Conservation (phyloP, 2,113 vertebrate species). For the Leucopsar rothschildi region DNA sequence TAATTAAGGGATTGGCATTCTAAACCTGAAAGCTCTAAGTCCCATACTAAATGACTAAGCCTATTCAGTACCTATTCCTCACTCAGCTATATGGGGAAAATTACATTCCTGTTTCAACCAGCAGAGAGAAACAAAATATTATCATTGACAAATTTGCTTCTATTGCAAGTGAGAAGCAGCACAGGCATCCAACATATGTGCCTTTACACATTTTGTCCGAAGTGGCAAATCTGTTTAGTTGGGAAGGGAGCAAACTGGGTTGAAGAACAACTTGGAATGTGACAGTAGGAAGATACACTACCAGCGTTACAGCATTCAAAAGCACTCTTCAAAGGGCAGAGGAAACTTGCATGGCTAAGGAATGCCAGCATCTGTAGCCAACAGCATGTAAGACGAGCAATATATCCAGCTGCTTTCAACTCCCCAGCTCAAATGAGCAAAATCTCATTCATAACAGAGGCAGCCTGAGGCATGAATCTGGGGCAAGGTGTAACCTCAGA, state of each 20-base stretch:
- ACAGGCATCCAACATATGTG: background rate
- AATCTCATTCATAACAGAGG: background rate
- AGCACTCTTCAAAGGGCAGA: background rate
- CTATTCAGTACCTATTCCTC: background rate
- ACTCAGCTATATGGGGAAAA: background rate
- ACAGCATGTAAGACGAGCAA: background rate
- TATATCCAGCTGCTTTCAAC: background rate
- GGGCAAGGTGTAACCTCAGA: background rate
- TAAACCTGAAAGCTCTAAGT: background rate
- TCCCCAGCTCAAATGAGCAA: background rate
- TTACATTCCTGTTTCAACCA: background rate
- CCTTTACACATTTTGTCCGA: background rate
- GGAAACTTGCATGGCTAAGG: background rate
- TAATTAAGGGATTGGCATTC: background rate
- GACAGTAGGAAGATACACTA: background rate
- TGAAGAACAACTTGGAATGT: background rate
- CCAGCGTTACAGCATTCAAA: background rate
- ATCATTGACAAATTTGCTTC: background rate
- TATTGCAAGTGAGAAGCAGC: background rate
- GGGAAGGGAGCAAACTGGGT: background rate
- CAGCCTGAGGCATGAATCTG: background rate
- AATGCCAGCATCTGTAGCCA: background rate
- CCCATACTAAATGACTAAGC: background rate
- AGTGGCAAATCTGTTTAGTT: background rate
- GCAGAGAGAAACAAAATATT: background rate